Conservation (phyloP, 2,797 vertebrate species). For the Rhinophrynus dorsalis region DNA sequence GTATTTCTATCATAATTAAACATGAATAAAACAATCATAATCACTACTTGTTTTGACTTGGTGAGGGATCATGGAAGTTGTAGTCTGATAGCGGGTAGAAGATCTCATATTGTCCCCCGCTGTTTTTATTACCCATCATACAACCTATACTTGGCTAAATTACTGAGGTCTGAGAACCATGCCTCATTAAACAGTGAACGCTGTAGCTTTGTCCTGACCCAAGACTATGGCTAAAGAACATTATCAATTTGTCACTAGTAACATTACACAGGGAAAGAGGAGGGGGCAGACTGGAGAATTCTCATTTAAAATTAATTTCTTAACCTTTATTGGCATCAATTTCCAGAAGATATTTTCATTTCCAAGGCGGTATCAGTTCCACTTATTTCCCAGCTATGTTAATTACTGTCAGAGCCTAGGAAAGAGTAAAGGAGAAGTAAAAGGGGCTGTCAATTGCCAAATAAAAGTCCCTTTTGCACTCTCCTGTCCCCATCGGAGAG, state of each 20-base stretch:
- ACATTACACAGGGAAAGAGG: conserved; percentile 66
- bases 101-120: no score
- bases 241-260: conserved; percentile 68
- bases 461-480: no score
- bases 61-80: no score
- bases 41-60: no score
- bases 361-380: conserved; percentile 51
- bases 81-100: no score
- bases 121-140: no score
- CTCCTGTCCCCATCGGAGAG: no score
- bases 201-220: conserved; percentile 66
- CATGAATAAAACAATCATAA: no score
- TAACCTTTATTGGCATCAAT: conserved; percentile 64
- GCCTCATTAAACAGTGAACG: conserved; percentile 71
- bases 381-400: background rate
- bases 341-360: conserved; percentile 60
- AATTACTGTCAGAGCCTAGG: background rate
- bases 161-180: conserved; percentile 65
- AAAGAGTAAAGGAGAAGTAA: no score
- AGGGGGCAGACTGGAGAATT: conserved; percentile 55
- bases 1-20: no score
- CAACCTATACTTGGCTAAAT: conserved; percentile 59
- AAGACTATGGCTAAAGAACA: conserved; percentile 56
- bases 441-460: no score
- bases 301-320: conserved; percentile 72